These are phyloP conservation scores for Mastacembelus armatus DNA, from an alignment of 2,797 vertebrate species.

Conservation along the genomic window DNA sequence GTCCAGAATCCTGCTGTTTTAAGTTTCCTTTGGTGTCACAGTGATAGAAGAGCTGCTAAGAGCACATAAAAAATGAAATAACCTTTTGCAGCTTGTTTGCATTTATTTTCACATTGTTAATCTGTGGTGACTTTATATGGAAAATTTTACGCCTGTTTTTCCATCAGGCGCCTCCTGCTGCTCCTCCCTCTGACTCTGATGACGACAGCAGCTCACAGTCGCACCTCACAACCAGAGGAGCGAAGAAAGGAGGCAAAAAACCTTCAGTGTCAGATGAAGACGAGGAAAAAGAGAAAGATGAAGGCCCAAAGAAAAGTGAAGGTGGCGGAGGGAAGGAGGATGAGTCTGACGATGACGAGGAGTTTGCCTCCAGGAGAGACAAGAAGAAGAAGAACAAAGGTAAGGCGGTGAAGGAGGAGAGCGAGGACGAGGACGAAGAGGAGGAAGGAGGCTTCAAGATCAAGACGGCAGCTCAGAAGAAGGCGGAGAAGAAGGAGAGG, in stretches of 20 bases:
- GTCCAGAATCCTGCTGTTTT: no score
- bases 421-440: slow-evolving; percentile 72
- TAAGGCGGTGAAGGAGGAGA: slow-evolving; percentile 73
- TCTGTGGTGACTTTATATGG: no score
- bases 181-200: slow-evolving; percentile 80
- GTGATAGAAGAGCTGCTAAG: no score
- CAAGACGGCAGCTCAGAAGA: slow-evolving; percentile 97
- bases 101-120: no score
- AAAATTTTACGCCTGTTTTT: no score
- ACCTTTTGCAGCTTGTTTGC: no score
- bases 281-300: slow-evolving; percentile 77
- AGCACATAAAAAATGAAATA: no score
- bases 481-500: slow-evolving; percentile 97
- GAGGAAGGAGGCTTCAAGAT: slow-evolving; percentile 89
- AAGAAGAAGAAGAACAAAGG: slow-evolving; percentile 86
- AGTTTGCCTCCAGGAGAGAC: slow-evolving; percentile 80
- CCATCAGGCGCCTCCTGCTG: slow-evolving; percentile 71
- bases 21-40: no score
- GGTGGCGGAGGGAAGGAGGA: slow-evolving; percentile 31
- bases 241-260: slow-evolving; percentile 78
- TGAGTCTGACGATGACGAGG: slow-evolving; percentile 80
- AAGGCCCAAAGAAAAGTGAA: slow-evolving; percentile 70
- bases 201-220: slow-evolving; percentile 83
- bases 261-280: slow-evolving; percentile 78
- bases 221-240: slow-evolving; percentile 81